Conservation (phyloP, 2,113 vertebrate genomes). For the Callorhinus ursinus region DNA sequence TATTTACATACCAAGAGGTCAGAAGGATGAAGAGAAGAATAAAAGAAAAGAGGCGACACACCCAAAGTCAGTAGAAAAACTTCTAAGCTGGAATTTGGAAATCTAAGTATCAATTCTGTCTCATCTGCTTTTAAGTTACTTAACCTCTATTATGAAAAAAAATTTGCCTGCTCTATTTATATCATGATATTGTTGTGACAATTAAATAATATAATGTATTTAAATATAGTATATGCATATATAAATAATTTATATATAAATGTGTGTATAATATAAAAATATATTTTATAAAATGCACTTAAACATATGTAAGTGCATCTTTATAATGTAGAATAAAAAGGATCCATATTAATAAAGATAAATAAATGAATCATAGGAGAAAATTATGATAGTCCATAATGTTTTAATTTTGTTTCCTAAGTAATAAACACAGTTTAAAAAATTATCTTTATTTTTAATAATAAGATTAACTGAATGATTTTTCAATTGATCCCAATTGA, state of each 20-base stretch:
- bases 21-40: background rate
- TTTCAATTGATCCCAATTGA: background rate
- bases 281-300: background rate
- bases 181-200: background rate
- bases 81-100: background rate
- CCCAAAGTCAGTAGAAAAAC: background rate
- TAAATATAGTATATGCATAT: background rate
- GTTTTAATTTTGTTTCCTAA: background rate
- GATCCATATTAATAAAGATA: background rate
- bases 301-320: background rate
- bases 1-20: background rate
- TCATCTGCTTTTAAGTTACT: background rate
- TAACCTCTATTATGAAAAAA: background rate
- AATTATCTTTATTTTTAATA: background rate
- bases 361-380: background rate
- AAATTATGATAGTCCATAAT: background rate
- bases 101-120: background rate
- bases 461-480: background rate
- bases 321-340: background rate
- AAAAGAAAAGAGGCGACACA: background rate
- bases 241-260: background rate
- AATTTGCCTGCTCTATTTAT: background rate
- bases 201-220: background rate
- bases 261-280: background rate
- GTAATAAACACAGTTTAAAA: background rate